A percentile compares a stretch with the other conserved stretches of the same genome.
Evolutionary conservation across 2,797 vertebrate genomes (phyloP).

Genomic region (Amniataba percoides): DNA sequence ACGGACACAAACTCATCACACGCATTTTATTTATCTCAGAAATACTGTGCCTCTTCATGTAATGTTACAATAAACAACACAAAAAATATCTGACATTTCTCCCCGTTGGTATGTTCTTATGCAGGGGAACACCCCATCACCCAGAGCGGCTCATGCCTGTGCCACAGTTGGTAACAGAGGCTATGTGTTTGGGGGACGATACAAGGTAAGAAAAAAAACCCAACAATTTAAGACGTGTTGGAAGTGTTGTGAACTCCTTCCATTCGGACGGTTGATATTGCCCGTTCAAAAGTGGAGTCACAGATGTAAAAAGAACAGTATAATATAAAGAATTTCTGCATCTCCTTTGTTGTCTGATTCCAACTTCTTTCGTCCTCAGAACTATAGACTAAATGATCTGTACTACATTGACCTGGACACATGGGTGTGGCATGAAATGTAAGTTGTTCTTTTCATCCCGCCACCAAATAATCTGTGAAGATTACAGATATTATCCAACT

Average conservation of each 20-base stretch:
- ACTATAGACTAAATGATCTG: slow-evolving; percentile 94
- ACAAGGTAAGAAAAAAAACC: slow-evolving; percentile 84
- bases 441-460: slow-evolving; percentile 56
- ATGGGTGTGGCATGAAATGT: slow-evolving; percentile 98
- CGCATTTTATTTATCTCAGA: neutral
- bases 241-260: neutral
- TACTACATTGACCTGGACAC: slow-evolving; percentile 94
- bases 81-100: neutral
- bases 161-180: slow-evolving; percentile 93
- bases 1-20: neutral
- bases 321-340: neutral
- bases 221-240: no score
- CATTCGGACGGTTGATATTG: neutral
- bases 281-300: neutral
- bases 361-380: slow-evolving; percentile 78
- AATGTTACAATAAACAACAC: neutral
- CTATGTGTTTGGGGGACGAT: slow-evolving; percentile 95
- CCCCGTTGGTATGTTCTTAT: neutral
- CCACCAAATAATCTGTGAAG: neutral
- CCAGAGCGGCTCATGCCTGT: slow-evolving; percentile 95
- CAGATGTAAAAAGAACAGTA: neutral
- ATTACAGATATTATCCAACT: neutral
- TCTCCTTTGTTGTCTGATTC: neutral
- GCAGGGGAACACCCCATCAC: slow-evolving; percentile 92
- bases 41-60: neutral